Base-by-base conservation (phyloP, 2,797 vertebrate species). In the Acanthopagrus latus region DNA sequence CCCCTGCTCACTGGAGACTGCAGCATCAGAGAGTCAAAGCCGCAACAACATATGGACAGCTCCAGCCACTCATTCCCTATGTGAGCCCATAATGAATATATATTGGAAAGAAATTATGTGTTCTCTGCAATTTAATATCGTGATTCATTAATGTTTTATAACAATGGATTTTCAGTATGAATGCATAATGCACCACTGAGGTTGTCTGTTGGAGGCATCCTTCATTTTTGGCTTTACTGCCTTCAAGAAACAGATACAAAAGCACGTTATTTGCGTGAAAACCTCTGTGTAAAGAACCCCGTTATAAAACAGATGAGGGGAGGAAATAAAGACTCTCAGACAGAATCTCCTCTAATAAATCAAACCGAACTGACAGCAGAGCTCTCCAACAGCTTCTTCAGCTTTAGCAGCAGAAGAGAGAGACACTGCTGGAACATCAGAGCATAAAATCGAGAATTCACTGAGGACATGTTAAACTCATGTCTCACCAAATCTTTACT, bases 101-200 rank as follows among this genome's bases (percentile, higher is more conserved):
- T 79, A 56, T 11, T 18, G 54, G 71, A 86, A 86, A 71, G 69
- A 79, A 78, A 78, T 54, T 17, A 70, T 74, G 62, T 75, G 66
- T 82, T 82, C 69, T 71, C 62, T 87, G 67, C 66, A 90, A 78
- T 66, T 66, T 84, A 84, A 92, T 88, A 84, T 58, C 48, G 38
- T 64, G 75, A 78, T 81, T 83, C 87, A 86, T 92, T 85, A 82
- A 91, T 88, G 74, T 91, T 92, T 93, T 62, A 88, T 86, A 66
- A 70, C 51, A 72, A 76, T 73, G 64, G 47, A 83, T 81, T 92
- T 87, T 82, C 83, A 74, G 67, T 52, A 59, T 65, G 41, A 85
- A 80, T 87, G 64, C 86, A 89, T 76, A 77, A 86, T 91, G 58
- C 9, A 70, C 16, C 54, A 13, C 17, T 50, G 48, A 67, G 11